Evolutionary conservation across 2,888 invertebrate species (phyloP), one percentile per base, ranked within the genome.

Genomic region (Boloria selene): DNA sequence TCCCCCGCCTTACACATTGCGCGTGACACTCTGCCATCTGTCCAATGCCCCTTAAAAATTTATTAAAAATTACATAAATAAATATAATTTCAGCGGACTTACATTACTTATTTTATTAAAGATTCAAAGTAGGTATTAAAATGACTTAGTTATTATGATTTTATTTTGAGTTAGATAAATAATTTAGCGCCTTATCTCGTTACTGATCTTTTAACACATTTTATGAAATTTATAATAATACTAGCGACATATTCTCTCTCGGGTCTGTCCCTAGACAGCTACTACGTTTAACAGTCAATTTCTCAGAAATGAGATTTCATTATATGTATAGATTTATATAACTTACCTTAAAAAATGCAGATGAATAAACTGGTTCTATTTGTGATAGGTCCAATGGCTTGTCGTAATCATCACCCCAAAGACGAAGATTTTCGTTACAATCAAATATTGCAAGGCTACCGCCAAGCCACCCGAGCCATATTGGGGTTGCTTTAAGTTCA

Each of bases 391-490:
- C 97, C 71, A 97, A 88, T 26, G 95, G 92, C 84, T 98, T 97
- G 74, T 97, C 96, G 78, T 97, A 97, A 70, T 97, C 94, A 1
- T 98, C 98, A 80, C 99, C 99, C 79, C 98, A 93, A 55, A 99
- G 90, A 82, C 97, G 96, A 65, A 98, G 87, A 73, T 96, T 96
- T 86, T 99, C 99, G 69, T 94, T 93, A 0, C 95, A 94, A 86
- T 99, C 98, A 71, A 99, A 88, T 65, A 97, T 94, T 0, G 97
- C 97, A 47, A 99, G 92, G 62, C 96, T 97, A 95, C 90, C 97
- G 93, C 75, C 96, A 87, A 79, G 96, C 91, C 96, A 77, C 94
- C 94, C 80, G 95, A 93, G 77, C 95, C 95, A 86, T 94, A 98
- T 50, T 88, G 93, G 77, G 95, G 90, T 76, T 14, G 84, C 70